Evolutionary conservation across 1,140 invertebrate genomes (phyloP).

Genomic region (Penaeus indicus): DNA sequence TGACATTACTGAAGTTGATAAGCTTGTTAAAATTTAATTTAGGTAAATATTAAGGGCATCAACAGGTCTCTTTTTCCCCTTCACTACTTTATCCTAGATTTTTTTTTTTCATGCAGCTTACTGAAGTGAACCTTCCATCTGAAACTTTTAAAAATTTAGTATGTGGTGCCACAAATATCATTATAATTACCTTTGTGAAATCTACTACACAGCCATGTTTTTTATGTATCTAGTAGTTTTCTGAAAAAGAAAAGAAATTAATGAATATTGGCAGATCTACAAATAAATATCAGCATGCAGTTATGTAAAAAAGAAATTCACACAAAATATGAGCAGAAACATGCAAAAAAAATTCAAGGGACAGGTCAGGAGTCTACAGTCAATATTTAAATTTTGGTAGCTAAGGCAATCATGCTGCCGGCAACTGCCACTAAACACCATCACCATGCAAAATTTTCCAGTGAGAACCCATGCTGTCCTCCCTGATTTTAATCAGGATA

Average conservation of each 20-base stretch:
- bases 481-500: constrained; percentile 27
- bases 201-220: constrained; percentile 61
- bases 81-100: too few relatives aligned
- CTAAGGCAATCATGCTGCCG: constrained; percentile 49
- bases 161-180: constrained; percentile 32
- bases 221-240: constrained; percentile 63
- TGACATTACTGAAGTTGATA: too few relatives aligned
- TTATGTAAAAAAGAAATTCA: constrained; percentile 43
- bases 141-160: neutral
- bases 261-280: constrained; percentile 56
- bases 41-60: too few relatives aligned
- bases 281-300: constrained; percentile 48
- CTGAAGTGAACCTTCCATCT: too few relatives aligned
- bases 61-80: too few relatives aligned
- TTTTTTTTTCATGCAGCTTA: constrained; percentile 16
- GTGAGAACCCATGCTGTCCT: constrained; percentile 51
- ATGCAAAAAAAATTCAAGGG: constrained; percentile 60
- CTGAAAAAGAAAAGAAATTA: constrained; percentile 64
- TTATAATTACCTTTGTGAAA: constrained; percentile 64
- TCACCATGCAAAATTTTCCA: constrained; percentile 47
- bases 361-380: constrained; percentile 62
- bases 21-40: too few relatives aligned
- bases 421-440: constrained; percentile 49
- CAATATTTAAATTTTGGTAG: constrained; percentile 43
- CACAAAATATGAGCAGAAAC: constrained; percentile 58